A percentile compares a stretch with the other conserved stretches of the same genome.
These are phyloP conservation scores for Microcebus murinus DNA, from an alignment of 2,113 vertebrate species.

Conservation along the genomic window DNA sequence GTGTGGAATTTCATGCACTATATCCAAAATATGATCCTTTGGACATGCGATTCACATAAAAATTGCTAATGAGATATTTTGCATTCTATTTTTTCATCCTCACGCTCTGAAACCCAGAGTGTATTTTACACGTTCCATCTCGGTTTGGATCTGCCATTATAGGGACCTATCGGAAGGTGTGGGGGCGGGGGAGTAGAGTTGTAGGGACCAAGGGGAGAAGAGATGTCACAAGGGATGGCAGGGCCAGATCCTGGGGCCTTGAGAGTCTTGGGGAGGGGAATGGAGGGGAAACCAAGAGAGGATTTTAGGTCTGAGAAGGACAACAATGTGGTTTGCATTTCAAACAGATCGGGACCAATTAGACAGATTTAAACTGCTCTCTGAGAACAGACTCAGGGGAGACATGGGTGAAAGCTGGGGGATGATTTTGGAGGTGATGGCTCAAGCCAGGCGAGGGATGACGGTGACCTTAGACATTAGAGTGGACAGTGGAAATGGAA, in stretches of 20 bases:
- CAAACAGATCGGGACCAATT: not conserved
- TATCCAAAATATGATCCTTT: not conserved
- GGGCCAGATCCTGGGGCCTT: not conserved
- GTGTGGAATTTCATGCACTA: not conserved
- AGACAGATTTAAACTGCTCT: not conserved
- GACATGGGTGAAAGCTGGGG: not conserved
- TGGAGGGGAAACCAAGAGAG: too few relatives aligned
- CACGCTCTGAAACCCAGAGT: not conserved
- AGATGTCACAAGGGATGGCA: rapidly evolving
- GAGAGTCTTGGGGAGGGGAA: not conserved
- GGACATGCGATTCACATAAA: not conserved
- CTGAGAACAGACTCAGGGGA: not conserved
- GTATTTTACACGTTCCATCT: not conserved
- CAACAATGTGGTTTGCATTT: not conserved
- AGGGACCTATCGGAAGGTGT: rapidly evolving
- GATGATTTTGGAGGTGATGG: not conserved
- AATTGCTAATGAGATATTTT: not conserved
- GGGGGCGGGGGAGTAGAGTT: too few relatives aligned
- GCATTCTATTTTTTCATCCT: too few relatives aligned
- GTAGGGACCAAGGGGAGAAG: not conserved
- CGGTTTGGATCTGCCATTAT: rapidly evolving
- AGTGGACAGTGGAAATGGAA: not conserved
- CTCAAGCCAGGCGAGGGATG: not conserved
- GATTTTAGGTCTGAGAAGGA: not conserved
- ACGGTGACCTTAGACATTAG: not conserved